These are phyloP conservation scores for Malachius bipustulatus DNA, from an alignment of 2,888 invertebrate species.

Conservation along the genomic window DNA sequence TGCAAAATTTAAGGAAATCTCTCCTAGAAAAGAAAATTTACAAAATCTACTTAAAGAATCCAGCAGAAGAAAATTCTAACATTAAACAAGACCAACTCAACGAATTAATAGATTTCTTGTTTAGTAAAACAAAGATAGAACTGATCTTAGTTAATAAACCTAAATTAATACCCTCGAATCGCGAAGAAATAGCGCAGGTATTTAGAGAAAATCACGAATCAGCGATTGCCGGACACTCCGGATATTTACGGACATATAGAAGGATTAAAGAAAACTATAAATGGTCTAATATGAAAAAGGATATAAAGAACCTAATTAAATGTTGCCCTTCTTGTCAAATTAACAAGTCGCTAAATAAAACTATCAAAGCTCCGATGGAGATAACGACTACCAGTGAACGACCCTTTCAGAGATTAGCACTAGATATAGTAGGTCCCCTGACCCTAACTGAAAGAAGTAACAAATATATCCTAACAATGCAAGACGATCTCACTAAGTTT, in stretches of 20 bases:
- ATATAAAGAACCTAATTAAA: background rate
- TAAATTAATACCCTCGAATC: too few relatives aligned
- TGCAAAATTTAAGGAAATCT: background rate
- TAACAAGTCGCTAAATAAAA: background rate
- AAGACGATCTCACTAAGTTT: conserved; percentile 28
- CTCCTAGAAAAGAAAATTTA: background rate
- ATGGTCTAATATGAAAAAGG: background rate
- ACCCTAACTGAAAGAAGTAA: conserved; percentile 20
- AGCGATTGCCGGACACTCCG: background rate
- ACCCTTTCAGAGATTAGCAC: conserved; percentile 21
- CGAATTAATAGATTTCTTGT: background rate
- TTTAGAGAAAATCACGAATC: background rate
- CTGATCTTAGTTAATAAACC: too few relatives aligned
- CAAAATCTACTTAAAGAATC: background rate
- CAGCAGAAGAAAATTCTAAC: background rate
- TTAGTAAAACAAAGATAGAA: too few relatives aligned
- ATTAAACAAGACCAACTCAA: background rate
- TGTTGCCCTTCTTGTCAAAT: background rate
- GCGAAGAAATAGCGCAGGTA: background rate
- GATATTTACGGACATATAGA: background rate
- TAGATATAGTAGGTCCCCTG: conserved; percentile 24
- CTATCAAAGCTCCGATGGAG: conserved; percentile 22
- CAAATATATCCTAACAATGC: conserved; percentile 19
- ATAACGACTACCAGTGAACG: conserved; percentile 21
- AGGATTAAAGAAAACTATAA: background rate